A percentile compares a stretch with the other conserved stretches of the same genome.
phyloP scores from a whole-genome alignment of 2,888 invertebrate genomes.

The Agrotis ipsilon region DNA sequence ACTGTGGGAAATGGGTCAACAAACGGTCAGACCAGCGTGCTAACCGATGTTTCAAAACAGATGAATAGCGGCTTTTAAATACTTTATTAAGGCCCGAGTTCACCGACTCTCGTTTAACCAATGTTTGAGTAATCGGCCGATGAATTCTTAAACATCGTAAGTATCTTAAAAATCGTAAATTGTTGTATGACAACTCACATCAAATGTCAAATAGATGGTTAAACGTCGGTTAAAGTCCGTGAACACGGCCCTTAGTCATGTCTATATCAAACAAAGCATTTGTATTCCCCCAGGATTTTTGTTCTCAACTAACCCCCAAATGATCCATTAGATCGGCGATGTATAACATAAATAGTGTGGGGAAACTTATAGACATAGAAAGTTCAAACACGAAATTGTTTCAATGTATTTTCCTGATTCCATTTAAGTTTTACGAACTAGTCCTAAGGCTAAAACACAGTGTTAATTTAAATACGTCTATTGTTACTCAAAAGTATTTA shows the following conservation, averaged over 20 bases:
- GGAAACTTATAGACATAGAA: slow-evolving; percentile 42
- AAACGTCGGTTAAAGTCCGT: too few relatives aligned
- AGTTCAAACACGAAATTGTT: slow-evolving; percentile 54
- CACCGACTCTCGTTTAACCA: too few relatives aligned
- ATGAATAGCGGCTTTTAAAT: slow-evolving; percentile 19
- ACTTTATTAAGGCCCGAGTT: too few relatives aligned
- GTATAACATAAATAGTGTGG: slow-evolving; percentile 47
- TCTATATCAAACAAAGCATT: slow-evolving; percentile 32
- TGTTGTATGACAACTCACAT: too few relatives aligned
- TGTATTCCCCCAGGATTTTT: slow-evolving; percentile 40
- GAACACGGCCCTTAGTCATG: too few relatives aligned
- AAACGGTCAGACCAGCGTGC: slow-evolving; percentile 9
- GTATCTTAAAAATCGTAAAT: too few relatives aligned
- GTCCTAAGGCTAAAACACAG: slow-evolving; percentile 51
- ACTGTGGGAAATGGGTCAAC: slow-evolving; percentile 49
- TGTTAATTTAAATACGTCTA: slow-evolving; percentile 54
- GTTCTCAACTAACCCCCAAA: slow-evolving; percentile 47
- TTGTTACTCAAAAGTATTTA: slow-evolving; percentile 60
- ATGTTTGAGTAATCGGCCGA: too few relatives aligned
- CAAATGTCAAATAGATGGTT: too few relatives aligned
- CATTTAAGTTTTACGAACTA: slow-evolving; percentile 66
- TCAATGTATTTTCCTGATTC: slow-evolving; percentile 60
- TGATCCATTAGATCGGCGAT: slow-evolving; percentile 56
- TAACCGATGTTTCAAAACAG: slow-evolving; percentile 27
- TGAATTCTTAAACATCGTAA: too few relatives aligned